These are phyloP conservation scores for Nephrotoma flavescens DNA, from an alignment of 2,888 invertebrate genomes.

Conservation along the genomic window DNA sequence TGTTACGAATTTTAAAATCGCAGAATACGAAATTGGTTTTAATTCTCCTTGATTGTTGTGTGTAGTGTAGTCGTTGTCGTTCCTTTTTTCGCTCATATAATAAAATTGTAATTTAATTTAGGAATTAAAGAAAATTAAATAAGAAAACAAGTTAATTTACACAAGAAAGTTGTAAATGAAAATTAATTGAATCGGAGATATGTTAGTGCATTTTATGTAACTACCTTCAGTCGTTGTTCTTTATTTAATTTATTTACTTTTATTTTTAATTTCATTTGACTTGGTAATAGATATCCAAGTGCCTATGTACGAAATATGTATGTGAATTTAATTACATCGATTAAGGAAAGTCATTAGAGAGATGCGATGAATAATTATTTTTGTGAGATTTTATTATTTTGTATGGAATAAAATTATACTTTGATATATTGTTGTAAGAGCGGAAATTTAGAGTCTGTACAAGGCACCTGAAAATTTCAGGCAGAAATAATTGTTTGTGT, in stretches of 20 bases:
- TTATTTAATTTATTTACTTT: background rate
- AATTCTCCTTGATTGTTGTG: background rate
- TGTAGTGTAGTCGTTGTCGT: background rate
- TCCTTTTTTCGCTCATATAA: background rate
- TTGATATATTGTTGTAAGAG: too few relatives aligned
- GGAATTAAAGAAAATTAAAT: background rate
- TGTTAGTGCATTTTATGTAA: background rate
- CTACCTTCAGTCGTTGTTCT: background rate
- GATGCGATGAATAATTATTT: too few relatives aligned
- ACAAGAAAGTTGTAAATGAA: background rate
- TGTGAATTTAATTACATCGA: background rate
- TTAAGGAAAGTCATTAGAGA: background rate
- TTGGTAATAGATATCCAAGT: background rate
- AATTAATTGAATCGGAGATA: background rate
- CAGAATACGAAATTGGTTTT: background rate
- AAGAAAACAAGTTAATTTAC: background rate
- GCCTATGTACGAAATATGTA: background rate
- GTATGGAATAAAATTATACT: too few relatives aligned
- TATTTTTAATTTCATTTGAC: background rate
- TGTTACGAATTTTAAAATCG: background rate
- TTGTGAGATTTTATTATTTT: too few relatives aligned
- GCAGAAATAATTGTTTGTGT: too few relatives aligned
- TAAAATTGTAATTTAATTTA: background rate
- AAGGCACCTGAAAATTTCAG: too few relatives aligned
- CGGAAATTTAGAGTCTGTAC: too few relatives aligned